Conservation (phyloP, 2,113 vertebrate species). For the Tor tambroides region DNA sequence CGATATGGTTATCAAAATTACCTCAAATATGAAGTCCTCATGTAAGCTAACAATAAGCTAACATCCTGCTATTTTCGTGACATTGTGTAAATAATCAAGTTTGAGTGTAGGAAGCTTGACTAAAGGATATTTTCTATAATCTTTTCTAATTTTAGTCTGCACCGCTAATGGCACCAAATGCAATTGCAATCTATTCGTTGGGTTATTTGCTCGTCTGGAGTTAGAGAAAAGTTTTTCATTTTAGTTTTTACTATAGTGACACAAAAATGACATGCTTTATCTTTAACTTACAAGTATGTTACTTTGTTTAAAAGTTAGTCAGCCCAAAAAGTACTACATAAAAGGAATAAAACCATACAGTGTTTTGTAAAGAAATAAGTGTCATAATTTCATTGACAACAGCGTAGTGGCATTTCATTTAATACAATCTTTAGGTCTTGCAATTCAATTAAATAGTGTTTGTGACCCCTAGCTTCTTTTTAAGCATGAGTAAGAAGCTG, state of each 20-base stretch:
- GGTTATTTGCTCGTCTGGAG: not conserved
- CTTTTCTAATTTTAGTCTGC: not conserved
- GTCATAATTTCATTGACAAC: not conserved
- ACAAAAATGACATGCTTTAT: not conserved
- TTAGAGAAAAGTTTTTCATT: not conserved
- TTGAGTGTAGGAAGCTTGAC: not conserved
- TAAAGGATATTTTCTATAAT: not conserved
- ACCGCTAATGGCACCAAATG: not conserved
- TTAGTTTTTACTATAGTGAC: not conserved
- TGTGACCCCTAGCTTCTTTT: not conserved
- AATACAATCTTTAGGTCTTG: not conserved
- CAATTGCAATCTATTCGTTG: not conserved
- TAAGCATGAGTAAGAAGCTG: not conserved
- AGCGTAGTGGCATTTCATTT: constrained; percentile 19
- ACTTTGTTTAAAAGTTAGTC: not conserved
- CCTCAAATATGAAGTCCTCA: not conserved
- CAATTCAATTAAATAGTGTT: not conserved
- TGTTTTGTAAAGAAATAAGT: not conserved
- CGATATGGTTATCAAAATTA: not conserved
- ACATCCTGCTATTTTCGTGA: not conserved
- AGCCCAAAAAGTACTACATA: not conserved
- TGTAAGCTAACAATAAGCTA: not conserved
- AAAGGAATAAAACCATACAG: not conserved
- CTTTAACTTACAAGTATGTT: not conserved
- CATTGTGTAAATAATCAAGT: not conserved